Evolutionary conservation across 2,888 invertebrate genomes (phyloP).

Genomic region (Netelia virgata): DNA sequence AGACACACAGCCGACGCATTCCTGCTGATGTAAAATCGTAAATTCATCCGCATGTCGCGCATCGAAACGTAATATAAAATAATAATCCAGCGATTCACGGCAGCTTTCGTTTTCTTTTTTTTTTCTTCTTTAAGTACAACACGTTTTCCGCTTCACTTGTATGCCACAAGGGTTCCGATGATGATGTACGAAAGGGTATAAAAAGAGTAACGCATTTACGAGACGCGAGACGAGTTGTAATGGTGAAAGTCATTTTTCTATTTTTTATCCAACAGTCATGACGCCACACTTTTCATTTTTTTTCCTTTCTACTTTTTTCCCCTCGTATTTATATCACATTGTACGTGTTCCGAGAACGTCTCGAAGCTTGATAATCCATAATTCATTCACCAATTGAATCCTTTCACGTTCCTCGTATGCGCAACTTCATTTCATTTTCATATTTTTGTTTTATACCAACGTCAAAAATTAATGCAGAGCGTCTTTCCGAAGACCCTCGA

Average conservation of each 20-base stretch:
- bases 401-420: neutral
- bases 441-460: slow-evolving; percentile 1
- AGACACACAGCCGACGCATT: slow-evolving; percentile 61
- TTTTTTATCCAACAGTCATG: neutral
- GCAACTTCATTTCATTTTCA: neutral
- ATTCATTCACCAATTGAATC: neutral
- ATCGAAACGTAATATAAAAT: slow-evolving; percentile 33
- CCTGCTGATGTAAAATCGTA: slow-evolving; percentile 47
- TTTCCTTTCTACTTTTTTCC: neutral
- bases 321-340: slow-evolving; percentile 14
- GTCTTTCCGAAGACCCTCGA: neutral
- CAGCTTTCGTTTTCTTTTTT: slow-evolving; percentile 21
- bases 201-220: slow-evolving; percentile 31
- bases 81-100: slow-evolving; percentile 43
- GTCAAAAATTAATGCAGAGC: slow-evolving; percentile 8
- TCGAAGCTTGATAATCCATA: neutral
- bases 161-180: slow-evolving; percentile 2
- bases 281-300: neutral
- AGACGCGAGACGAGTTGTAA: slow-evolving; percentile 48
- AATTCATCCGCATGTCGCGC: slow-evolving; percentile 19
- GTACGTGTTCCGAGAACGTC: slow-evolving; percentile 20
- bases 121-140: slow-evolving; percentile 60
- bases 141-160: slow-evolving; percentile 43
- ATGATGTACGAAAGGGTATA: slow-evolving; percentile 42
- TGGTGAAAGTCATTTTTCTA: slow-evolving; percentile 13